These are phyloP conservation scores for Bubo scandiacus DNA, from an alignment of 2,113 vertebrate species.

Conservation along the genomic window DNA sequence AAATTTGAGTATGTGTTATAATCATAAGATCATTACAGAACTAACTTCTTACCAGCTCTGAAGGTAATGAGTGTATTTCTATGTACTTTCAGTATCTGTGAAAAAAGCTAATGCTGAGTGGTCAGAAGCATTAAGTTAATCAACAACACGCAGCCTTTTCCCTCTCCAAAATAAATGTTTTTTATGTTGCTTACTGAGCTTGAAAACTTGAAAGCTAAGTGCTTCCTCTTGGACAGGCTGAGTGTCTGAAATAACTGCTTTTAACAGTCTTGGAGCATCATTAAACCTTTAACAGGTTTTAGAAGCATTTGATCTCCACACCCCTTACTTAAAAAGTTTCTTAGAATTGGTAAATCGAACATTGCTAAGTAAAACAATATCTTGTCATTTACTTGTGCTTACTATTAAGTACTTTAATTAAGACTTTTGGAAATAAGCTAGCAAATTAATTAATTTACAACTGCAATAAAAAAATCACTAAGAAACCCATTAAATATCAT, in stretches of 20 bases:
- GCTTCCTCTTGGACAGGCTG: slow-evolving; percentile 5
- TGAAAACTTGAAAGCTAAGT: slow-evolving; percentile 57
- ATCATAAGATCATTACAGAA: neutral
- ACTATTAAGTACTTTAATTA: slow-evolving; percentile 65
- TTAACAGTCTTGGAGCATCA: slow-evolving; percentile 17
- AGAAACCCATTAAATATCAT: slow-evolving; percentile 73
- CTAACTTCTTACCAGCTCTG: neutral
- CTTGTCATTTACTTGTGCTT: slow-evolving; percentile 19
- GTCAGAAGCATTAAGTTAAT: slow-evolving; percentile 20
- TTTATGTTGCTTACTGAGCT: slow-evolving; percentile 37
- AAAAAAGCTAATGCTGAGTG: slow-evolving; percentile 40
- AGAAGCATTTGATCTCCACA: neutral
- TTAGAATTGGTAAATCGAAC: slow-evolving; percentile 6
- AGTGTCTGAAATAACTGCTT: slow-evolving; percentile 33
- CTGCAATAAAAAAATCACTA: slow-evolving; percentile 73
- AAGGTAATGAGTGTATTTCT: neutral
- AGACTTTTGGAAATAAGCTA: slow-evolving; percentile 69
- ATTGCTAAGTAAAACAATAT: slow-evolving; percentile 36
- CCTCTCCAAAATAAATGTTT: slow-evolving; percentile 12
- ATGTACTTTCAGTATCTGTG: neutral
- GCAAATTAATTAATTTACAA: slow-evolving; percentile 74
- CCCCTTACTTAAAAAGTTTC: neutral
- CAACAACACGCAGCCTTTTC: neutral
- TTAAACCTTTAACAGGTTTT: slow-evolving; percentile 11
- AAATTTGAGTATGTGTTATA: neutral